A percentile compares a stretch with the other conserved stretches of the same genome.
Evolutionary conservation across 2,113 vertebrate genomes (phyloP).

Genomic region (Charina bottae): DNA sequence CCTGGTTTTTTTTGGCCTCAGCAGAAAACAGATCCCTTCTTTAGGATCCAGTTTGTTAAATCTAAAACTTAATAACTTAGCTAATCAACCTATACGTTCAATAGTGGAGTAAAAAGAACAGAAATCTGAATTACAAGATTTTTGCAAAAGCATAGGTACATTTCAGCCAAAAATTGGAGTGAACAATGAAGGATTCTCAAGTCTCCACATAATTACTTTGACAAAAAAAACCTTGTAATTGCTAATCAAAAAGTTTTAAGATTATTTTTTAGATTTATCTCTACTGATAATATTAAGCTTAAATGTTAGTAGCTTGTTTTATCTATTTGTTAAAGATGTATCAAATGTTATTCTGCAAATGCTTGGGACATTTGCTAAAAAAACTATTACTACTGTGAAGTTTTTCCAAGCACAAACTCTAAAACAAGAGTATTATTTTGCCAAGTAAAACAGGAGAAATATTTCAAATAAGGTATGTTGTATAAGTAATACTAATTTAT

Average conservation of each 20-base stretch:
- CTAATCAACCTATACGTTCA: neutral
- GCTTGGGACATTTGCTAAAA: neutral
- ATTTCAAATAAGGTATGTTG: constrained; percentile 6
- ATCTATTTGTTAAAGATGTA: neutral
- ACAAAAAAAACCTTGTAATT: neutral
- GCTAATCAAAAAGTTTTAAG: neutral
- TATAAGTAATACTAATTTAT: constrained; percentile 21
- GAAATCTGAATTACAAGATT: neutral
- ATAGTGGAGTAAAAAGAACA: neutral
- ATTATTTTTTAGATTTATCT: neutral
- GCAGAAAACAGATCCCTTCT: neutral
- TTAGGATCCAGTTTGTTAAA: neutral
- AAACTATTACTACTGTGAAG: neutral
- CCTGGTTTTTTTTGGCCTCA: no score
- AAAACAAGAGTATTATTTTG: neutral
- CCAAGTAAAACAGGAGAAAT: neutral
- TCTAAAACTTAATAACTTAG: neutral
- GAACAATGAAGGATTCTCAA: neutral
- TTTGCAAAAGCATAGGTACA: neutral
- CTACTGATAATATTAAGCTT: neutral
- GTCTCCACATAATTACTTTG: neutral
- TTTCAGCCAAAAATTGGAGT: neutral
- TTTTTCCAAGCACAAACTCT: neutral
- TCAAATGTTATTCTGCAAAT: neutral
- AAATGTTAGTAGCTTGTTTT: neutral